phyloP scores from a whole-genome alignment of 1,140 invertebrate genomes.

The Berghia stephanieae region DNA sequence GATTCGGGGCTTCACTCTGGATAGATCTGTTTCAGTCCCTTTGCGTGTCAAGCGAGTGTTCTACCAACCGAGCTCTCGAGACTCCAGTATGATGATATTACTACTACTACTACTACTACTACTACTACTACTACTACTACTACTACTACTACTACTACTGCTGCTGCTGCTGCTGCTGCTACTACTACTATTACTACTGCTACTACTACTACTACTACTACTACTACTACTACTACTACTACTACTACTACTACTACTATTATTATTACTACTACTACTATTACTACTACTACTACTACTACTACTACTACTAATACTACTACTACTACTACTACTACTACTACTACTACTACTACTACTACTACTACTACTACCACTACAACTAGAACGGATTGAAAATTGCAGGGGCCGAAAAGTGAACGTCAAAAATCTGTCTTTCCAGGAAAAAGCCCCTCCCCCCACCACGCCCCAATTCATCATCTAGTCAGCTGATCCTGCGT shows the following conservation, averaged over 20 bases:
- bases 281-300: background rate
- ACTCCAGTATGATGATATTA: background rate
- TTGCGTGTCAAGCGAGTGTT: too few species aligned
- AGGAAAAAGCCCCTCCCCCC: too few species aligned
- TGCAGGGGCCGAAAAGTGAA: too few species aligned
- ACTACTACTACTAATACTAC: too few species aligned
- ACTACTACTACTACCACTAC: background rate
- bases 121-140: background rate
- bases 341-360: background rate
- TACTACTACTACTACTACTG: background rate
- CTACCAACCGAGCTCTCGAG: too few species aligned
- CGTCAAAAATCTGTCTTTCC: too few species aligned
- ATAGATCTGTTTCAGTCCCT: too few species aligned
- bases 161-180: background rate
- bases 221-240: slow-evolving; percentile 4
- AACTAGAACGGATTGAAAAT: too few species aligned
- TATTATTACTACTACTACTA: background rate
- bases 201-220: background rate
- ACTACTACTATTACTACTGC: background rate
- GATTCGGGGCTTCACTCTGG: too few species aligned
- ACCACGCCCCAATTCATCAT: too few species aligned
- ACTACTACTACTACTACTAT: background rate
- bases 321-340: too few species aligned
- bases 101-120: slow-evolving; percentile 9
- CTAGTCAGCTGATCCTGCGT: too few species aligned